Base-by-base conservation (phyloP, 2,113 vertebrate species). In the Callorhinus ursinus region DNA sequence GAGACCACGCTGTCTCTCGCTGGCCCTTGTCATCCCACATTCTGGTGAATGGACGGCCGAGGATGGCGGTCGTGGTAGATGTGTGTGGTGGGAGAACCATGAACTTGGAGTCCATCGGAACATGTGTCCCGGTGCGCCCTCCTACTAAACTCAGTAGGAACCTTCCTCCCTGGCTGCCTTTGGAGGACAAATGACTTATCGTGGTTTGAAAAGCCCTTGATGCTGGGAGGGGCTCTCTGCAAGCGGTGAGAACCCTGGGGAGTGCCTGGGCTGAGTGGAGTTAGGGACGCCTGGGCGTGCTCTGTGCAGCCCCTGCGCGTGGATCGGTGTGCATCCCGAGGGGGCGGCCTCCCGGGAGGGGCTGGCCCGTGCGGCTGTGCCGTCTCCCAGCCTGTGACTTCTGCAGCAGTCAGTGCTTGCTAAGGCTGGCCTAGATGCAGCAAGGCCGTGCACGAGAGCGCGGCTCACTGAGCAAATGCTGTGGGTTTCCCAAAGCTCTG, bases 361-460 rank as follows among this genome's bases (percentile, higher is more conserved):
- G 42, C 79, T 28, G 55, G 24, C 36, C 24, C 10, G 4, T 31
- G 31, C 6, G 5, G 1, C 59, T 49, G 36, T 39, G 79, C 55
- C 21, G 7, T 9, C 16, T 53, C 39, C 10, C 2, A 5, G 22
- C 21, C 63, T 9, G 15, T n/a, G n/a, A 69, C 61, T 31, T 59
- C 28, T 19, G 21, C 0, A 0, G 3, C 5, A 31, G 24, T 39
- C 57, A n/a, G 74, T 3, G 8, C 82, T 86, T 59, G 55, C 33
- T 15, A 26, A 31, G 67, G 39, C 42, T 71, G 71, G 86, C 53
- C 31, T 10, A 1, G 33, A 12, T 1, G 2, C 7, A 94, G 57
- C 10, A 1, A 31, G 33, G 65, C 12, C 26, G 0, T 12, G 55
- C 0, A 2, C 11, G 39, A 4, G 1, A 10, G 61, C 1, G 0